A percentile compares a stretch with the other conserved stretches of the same genome.
Conservation (phyloP, 1,140 invertebrate genomes). For the Drosophila lowei region DNA sequence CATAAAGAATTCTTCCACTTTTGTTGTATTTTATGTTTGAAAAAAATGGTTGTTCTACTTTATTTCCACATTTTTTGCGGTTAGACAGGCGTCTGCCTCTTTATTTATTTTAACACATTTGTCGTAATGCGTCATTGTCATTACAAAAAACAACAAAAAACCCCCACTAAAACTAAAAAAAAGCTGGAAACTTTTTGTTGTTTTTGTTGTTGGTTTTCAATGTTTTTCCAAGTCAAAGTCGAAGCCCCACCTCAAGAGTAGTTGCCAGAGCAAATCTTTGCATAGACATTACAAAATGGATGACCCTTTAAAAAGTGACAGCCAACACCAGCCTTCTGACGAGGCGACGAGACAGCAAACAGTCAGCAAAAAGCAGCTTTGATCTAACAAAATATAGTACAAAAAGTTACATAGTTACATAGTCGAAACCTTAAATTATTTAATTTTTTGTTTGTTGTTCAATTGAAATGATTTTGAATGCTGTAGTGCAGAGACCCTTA, state of each 20-base stretch:
- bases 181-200: constrained; percentile 60
- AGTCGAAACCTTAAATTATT: no score
- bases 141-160: constrained; percentile 58
- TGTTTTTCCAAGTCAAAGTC: constrained; percentile 8
- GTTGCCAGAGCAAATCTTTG: constrained; percentile 61
- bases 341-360: neutral
- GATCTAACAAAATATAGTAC: no score
- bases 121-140: constrained; percentile 73
- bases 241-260: constrained; percentile 23
- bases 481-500: constrained; percentile 51
- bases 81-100: constrained; percentile 54
- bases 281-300: constrained; percentile 48
- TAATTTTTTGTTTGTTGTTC: no score
- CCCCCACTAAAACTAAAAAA: constrained; percentile 8
- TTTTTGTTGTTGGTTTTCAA: constrained; percentile 20
- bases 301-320: constrained; percentile 34
- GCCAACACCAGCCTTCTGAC: neutral
- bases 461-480: no score
- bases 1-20: constrained; percentile 60
- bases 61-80: constrained; percentile 50
- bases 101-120: constrained; percentile 75
- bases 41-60: constrained; percentile 75
- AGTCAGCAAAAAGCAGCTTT: constrained; percentile 1
- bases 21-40: constrained; percentile 37
- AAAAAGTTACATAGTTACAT: no score